Evolutionary conservation across 2,113 vertebrate genomes (phyloP).

Genomic region (Hypanus sabinus): DNA sequence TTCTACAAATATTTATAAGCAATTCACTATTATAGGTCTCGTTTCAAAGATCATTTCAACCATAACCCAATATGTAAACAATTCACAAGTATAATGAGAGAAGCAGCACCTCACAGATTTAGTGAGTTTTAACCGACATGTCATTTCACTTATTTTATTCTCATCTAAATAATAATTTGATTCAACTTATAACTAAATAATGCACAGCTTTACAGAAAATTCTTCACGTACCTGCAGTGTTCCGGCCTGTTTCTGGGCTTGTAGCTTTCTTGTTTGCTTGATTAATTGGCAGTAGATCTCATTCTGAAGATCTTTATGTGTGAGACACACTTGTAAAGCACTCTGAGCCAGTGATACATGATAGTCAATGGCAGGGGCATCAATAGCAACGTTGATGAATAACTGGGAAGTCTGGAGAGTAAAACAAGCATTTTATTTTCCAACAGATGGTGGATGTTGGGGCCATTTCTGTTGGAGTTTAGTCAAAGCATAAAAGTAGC

Average conservation of each 20-base stretch:
- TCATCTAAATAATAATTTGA: neutral
- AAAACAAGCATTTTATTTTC: neutral
- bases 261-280: constrained; percentile 83
- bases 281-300: constrained; percentile 95
- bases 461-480: neutral
- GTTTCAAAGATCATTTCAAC: neutral
- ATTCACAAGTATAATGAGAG: too few species aligned
- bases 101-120: neutral
- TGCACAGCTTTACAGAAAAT: neutral
- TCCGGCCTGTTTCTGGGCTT: constrained; percentile 71
- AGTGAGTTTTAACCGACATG: neutral
- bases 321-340: constrained; percentile 85
- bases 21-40: neutral
- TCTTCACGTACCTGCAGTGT: constrained; percentile 73
- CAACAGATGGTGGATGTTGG: neutral
- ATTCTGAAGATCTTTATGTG: constrained; percentile 90
- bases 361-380: constrained; percentile 93
- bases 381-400: constrained; percentile 92
- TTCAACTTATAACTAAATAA: neutral
- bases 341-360: constrained; percentile 94
- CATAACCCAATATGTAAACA: neutral
- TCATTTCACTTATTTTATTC: neutral
- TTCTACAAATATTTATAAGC: neutral
- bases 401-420: constrained; percentile 84
- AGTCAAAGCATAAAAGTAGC: neutral